These are phyloP conservation scores for Phrixothrix hirtus DNA, from an alignment of 2,888 invertebrate species.

Conservation along the genomic window DNA sequence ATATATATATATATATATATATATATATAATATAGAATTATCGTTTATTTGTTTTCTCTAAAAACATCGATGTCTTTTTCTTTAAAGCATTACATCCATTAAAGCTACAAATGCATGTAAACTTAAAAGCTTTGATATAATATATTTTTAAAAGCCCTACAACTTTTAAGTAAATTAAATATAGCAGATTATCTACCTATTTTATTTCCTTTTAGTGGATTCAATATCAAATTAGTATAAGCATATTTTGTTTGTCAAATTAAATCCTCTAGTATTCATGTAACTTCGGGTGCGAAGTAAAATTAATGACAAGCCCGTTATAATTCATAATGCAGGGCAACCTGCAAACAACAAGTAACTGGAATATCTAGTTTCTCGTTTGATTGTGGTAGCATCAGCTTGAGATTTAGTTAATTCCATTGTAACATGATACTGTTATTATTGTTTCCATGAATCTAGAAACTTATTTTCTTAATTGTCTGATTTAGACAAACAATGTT, in stretches of 20 bases:
- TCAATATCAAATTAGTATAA: background rate
- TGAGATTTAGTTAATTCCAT: conserved; percentile 17
- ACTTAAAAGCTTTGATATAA: no score
- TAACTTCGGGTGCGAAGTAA: conserved; percentile 11
- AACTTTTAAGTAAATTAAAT: no score
- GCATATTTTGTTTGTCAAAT: conserved; percentile 3
- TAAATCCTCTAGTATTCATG: conserved; percentile 6
- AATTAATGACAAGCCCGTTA: conserved; percentile 16
- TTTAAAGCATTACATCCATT: no score
- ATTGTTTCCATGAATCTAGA: conserved; percentile 13
- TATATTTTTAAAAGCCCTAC: no score
- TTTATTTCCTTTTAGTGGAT: no score
- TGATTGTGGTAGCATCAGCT: conserved; percentile 19
- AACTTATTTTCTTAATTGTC: no score
- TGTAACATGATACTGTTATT: conserved; percentile 8
- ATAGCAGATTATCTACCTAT: background rate
- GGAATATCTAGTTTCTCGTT: conserved; percentile 13
- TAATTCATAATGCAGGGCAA: conserved; percentile 16
- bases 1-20: no score
- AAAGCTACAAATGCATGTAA: background rate
- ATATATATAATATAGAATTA: no score
- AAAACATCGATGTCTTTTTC: no score
- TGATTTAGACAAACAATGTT: no score
- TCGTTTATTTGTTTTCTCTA: no score
- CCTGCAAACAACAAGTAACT: conserved; percentile 17